Evolutionary conservation across 2,113 vertebrate species (phyloP), one percentile per base, ranked within the genome.

Genomic region (Rhinolophus sinicus): DNA sequence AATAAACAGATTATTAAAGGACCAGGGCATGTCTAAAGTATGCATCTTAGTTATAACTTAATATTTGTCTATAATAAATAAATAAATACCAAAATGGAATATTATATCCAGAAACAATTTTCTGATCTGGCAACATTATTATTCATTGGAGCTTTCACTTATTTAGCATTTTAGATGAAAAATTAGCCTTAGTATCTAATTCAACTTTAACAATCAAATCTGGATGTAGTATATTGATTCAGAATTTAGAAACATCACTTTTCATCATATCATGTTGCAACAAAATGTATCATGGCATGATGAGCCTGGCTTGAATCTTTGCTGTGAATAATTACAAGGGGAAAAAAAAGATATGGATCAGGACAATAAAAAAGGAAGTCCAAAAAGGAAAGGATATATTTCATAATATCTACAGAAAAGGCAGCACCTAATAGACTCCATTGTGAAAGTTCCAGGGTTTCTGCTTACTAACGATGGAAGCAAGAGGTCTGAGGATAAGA

Each of bases 161-260:
- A 92, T 78, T 96, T 98, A 98, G 58, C 6, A 69, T 96, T 97
- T 81, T 80, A 62, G 76, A 56, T 95, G 40, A 89, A 94, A 97
- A 92, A 94, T 84, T 97, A 92, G 60, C 76, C 28, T 96, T 0
- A 84, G 15, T 60, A 95, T 69, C 50, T 77, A 97, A 95, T 81
- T 73, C 4, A 75, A 91, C 80, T 93, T 94, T 62, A 95, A 85
- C 38, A 95, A 89, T 83, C 67, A 87, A 83, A 52, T 26, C 67
- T 96, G 93, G 96, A 95, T 87, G 0, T n/a, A 87, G 26, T 6
- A 5, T 97, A 93, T 64, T 97, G 91, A 96, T 97, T 87, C 60
- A 76, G 84, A 93, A 77, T 73, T 94, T 95, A 97, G 76, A 95
- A 98, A 96, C 72, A 97, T 28, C 88, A 92, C 2, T 56, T 94